Conservation (phyloP, 2,888 invertebrate species). For the Odontomyia ornata region DNA sequence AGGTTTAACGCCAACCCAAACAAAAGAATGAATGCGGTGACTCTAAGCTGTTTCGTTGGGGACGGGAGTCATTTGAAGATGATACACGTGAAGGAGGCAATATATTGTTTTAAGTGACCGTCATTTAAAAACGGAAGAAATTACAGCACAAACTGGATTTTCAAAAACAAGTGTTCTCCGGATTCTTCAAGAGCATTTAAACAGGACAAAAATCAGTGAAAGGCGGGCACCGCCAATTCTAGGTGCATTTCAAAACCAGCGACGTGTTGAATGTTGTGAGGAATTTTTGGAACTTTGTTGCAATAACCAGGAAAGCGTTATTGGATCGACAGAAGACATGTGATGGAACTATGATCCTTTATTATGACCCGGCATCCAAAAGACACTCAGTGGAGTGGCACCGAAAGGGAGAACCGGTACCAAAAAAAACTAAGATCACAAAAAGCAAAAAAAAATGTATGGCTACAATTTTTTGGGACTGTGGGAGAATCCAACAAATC, state of each 20-base stretch:
- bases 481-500: not conserved
- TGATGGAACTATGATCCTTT: too few species aligned
- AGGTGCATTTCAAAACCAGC: not conserved
- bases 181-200: not conserved
- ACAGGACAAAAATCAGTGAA: not conserved
- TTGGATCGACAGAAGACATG: too few species aligned
- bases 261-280: not conserved
- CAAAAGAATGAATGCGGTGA: too few species aligned
- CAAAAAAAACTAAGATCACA: not conserved
- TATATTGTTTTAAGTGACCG: not conserved
- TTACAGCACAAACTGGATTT: not conserved
- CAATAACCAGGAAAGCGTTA: too few species aligned
- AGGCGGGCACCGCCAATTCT: not conserved
- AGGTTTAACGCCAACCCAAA: too few species aligned
- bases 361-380: not conserved
- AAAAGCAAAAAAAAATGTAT: not conserved
- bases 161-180: not conserved
- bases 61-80: not conserved
- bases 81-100: not conserved
- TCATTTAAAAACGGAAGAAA: not conserved
- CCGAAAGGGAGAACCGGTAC: too few species aligned
- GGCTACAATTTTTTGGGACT: conserved; percentile 5
- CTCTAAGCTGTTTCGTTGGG: conserved; percentile 4
- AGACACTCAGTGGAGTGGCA: not conserved
- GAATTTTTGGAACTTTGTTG: not conserved